Conservation (phyloP, 2,888 invertebrate species). For the Pristionchus arcanus region DNA sequence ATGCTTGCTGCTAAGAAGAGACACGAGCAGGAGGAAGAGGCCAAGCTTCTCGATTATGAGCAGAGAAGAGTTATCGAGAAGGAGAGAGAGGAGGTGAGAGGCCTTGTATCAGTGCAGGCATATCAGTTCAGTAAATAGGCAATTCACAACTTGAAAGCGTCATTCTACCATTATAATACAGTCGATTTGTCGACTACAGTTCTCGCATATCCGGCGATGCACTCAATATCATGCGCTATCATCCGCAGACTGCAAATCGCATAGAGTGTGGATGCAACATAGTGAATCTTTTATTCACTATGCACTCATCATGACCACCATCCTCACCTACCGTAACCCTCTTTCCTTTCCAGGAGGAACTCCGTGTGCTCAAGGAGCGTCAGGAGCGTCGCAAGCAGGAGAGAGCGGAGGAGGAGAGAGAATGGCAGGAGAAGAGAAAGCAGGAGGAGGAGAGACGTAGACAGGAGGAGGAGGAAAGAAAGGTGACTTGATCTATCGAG, state of each 20-base stretch:
- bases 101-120: too few species aligned
- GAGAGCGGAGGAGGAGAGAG: constrained; percentile 83
- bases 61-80: constrained; percentile 86
- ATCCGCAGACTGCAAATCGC: too few species aligned
- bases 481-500: constrained; percentile 17
- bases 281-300: too few species aligned
- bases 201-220: too few species aligned
- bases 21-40: constrained; percentile 79
- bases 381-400: constrained; percentile 84
- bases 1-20: constrained; percentile 76
- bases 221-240: too few species aligned
- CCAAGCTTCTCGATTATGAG: constrained; percentile 78
- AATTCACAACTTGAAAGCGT: too few species aligned
- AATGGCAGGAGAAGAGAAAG: constrained; percentile 83
- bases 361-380: constrained; percentile 96
- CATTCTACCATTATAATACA: too few species aligned
- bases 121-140: too few species aligned
- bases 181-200: too few species aligned
- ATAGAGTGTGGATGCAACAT: too few species aligned
- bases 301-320: too few species aligned
- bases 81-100: constrained; percentile 87
- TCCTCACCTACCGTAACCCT: background rate
- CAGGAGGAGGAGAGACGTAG: constrained; percentile 77
- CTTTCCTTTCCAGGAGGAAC: constrained; percentile 88
- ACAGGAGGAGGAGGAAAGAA: constrained; percentile 73